Conservation (phyloP, 1,140 invertebrate genomes). For the Prorops nasuta region DNA sequence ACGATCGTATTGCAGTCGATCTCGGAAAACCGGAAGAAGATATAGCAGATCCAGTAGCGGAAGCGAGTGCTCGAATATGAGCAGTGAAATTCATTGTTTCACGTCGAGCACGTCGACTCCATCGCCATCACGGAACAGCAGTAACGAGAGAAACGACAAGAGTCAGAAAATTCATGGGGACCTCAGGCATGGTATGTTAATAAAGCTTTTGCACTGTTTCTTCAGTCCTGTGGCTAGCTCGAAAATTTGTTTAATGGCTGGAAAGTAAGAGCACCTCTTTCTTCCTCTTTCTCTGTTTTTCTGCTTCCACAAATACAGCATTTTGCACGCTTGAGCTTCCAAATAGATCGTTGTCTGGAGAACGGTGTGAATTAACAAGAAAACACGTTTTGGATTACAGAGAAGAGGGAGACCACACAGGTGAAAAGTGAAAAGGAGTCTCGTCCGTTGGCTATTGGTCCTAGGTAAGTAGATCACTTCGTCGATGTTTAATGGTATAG, state of each 20-base stretch:
- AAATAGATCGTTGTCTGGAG: no score
- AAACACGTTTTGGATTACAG: conserved; percentile 29
- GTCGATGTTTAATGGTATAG: conserved; percentile 5
- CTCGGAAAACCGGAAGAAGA: conserved; percentile 41
- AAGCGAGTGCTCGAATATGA: conserved; percentile 52
- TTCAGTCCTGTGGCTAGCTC: no score
- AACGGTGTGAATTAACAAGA: conserved; percentile 10
- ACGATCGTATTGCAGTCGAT: conserved; percentile 34
- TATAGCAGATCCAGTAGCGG: conserved; percentile 51
- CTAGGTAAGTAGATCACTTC: conserved; percentile 44
- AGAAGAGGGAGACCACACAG: conserved; percentile 39
- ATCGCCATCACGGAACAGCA: conserved; percentile 48
- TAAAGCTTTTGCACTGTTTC: no score
- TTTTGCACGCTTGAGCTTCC: no score
- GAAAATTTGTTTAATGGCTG: no score
- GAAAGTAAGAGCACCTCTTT: no score
- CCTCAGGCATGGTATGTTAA: conserved; percentile 32
- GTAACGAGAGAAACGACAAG: conserved; percentile 45
- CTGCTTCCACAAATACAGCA: no score
- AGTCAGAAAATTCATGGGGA: conserved; percentile 37
- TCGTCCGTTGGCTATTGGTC: conserved; percentile 34
- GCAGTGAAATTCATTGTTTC: conserved; percentile 51
- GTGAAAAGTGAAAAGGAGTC: conserved; percentile 49
- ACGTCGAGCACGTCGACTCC: conserved; percentile 52
- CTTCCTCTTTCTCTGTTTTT: background rate